These are phyloP conservation scores for Eleutherodactylus coqui DNA, from an alignment of 2,797 vertebrate genomes.

Conservation along the genomic window DNA sequence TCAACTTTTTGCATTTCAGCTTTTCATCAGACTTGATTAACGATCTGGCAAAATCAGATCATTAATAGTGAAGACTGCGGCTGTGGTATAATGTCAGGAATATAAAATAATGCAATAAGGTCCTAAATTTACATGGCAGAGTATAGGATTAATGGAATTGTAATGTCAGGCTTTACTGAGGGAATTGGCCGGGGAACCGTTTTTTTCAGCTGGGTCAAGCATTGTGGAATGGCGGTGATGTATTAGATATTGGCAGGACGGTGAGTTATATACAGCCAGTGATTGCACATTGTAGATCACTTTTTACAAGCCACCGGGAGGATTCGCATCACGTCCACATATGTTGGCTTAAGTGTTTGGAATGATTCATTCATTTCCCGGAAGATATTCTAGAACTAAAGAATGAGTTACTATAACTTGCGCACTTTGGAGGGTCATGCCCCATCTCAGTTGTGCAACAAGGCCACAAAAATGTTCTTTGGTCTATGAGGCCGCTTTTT, in stretches of 20 bases:
- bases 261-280: neutral
- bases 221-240: neutral
- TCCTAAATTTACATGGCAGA: constrained; percentile 16
- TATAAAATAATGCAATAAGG: constrained; percentile 30
- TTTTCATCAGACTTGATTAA: neutral
- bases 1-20: neutral
- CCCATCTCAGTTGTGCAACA: neutral
- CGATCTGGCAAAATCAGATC: constrained; percentile 13
- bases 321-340: neutral
- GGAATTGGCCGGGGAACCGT: constrained; percentile 19
- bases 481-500: neutral
- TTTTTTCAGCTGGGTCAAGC: constrained; percentile 21
- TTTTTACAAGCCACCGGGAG: constrained; percentile 10
- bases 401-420: neutral
- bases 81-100: constrained; percentile 25
- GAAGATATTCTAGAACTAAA: neutral
- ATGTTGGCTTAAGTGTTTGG: neutral
- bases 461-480: neutral
- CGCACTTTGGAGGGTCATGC: neutral
- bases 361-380: constrained; percentile 5
- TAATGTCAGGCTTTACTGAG: constrained; percentile 32
- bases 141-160: constrained; percentile 22
- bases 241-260: constrained; percentile 18
- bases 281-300: constrained; percentile 14
- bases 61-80: constrained; percentile 2